phyloP scores from a whole-genome alignment of 1,140 invertebrate species.

The Acromyrmex charruanus region DNA sequence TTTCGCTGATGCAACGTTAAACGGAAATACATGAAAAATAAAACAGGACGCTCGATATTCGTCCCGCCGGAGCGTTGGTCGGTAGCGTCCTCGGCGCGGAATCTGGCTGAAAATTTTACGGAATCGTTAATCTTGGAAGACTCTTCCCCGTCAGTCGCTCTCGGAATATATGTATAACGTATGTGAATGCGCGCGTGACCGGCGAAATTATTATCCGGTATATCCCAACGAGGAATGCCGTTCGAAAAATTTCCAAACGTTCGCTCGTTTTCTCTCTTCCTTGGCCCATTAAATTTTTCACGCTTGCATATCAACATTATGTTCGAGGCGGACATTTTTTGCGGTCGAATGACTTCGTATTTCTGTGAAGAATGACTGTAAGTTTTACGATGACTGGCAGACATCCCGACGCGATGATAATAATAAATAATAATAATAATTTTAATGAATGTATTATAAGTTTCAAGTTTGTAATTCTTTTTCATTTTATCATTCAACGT shows the following conservation, averaged over 20 bases:
- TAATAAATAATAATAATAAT: slow-evolving; percentile 22
- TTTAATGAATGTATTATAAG: not conserved
- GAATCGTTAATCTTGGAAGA: slow-evolving; percentile 43
- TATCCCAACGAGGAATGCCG: slow-evolving; percentile 42
- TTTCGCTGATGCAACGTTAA: not conserved
- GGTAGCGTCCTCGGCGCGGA: not conserved
- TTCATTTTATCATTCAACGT: too few species aligned
- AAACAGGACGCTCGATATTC: not conserved
- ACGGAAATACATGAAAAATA: slow-evolving; percentile 11
- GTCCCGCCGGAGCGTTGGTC: not conserved
- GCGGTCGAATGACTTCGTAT: slow-evolving; percentile 44
- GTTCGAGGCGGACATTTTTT: slow-evolving; percentile 40
- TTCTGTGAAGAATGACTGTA: slow-evolving; percentile 24
- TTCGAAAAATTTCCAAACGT: slow-evolving; percentile 62
- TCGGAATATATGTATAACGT: slow-evolving; percentile 18
- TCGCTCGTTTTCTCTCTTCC: slow-evolving; percentile 57
- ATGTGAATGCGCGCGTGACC: slow-evolving; percentile 25
- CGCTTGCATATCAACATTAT: slow-evolving; percentile 59
- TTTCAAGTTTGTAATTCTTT: not conserved
- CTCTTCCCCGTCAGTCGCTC: slow-evolving; percentile 15
- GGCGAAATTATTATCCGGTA: slow-evolving; percentile 34
- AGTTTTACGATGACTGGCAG: slow-evolving; percentile 4
- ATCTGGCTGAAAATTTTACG: slow-evolving; percentile 15
- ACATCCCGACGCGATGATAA: not conserved
- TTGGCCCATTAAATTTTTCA: slow-evolving; percentile 61